These are phyloP conservation scores for Ophion slaviceki DNA, from an alignment of 2,888 invertebrate species.

Conservation along the genomic window DNA sequence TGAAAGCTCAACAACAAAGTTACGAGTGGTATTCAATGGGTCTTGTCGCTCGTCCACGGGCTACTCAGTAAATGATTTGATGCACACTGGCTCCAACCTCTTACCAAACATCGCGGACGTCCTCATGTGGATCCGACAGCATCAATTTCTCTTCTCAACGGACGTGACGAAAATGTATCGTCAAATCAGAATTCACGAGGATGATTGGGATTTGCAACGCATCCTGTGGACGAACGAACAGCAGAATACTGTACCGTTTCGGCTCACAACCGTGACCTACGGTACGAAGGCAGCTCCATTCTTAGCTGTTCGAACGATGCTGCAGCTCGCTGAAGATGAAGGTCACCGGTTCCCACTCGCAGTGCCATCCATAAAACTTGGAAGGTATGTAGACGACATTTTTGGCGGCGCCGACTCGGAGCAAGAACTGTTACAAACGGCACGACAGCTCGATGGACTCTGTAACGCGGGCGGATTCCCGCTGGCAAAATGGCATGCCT, in stretches of 20 bases:
- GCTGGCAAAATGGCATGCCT: conserved; percentile 61
- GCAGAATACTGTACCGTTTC: background rate
- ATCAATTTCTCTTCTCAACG: background rate
- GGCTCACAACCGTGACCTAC: background rate
- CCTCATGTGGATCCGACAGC: background rate
- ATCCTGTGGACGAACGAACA: background rate
- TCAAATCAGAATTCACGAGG: background rate
- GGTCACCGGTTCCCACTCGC: background rate
- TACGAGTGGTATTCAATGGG: background rate
- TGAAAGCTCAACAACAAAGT: background rate
- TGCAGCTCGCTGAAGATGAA: background rate
- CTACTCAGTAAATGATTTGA: background rate
- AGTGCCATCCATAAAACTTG: background rate
- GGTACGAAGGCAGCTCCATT: background rate
- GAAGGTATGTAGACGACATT: background rate
- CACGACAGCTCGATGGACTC: background rate
- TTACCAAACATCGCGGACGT: background rate
- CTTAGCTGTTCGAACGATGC: background rate
- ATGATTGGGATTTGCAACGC: background rate
- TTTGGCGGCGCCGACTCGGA: too few relatives aligned
- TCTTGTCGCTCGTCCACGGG: background rate
- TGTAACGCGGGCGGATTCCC: conserved; percentile 61
- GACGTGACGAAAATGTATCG: background rate
- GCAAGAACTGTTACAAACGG: too few relatives aligned
- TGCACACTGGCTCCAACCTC: background rate